Evolutionary conservation across 2,888 invertebrate species (phyloP), one percentile per base, ranked within the genome.

Genomic region (Dolichomitus sp.): DNA sequence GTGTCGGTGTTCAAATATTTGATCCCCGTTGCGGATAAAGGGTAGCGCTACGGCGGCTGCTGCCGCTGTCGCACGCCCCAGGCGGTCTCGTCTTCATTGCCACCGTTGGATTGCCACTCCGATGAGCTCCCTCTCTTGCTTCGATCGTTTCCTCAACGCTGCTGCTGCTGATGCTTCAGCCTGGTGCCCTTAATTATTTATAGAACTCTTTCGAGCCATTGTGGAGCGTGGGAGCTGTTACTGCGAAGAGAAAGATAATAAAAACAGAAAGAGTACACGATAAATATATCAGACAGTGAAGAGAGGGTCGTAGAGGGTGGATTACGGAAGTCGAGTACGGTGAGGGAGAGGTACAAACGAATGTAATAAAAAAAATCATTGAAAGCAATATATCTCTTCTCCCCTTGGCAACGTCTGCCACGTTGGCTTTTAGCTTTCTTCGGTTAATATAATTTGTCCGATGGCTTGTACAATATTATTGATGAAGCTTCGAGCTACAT

Each of bases 21-120:
- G 80, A 66, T 84, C 73, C 80, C 61, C 72, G 76, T 69, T 77
- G 84, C 68, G 82, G 73, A 82, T 80, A 63, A 54, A 73, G 77
- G 80, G 73, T 77, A 65, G 50, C 70, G 77, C 65, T 69, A 57
- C 50, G 82, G 81, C 74, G 66, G 80, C 79, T 76, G 72, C 61
- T 82, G 78, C 75, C 69, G 80, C 83, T 82, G 69, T 77, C 66
- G 80, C 83, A 68, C 66, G 83, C 83, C 76, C 70, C 79, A 30
- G 81, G 77, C 78, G 73, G 75, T 77, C 65, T 85, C 79, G 63
- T 82, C 76, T 78, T 83, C 86, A 84, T 86, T 78, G 79, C 82
- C 76, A 61, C 69, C 40, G 81, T 77, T 69, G 73, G 23, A 77
- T 78, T 69, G 52, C 69, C 73, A 69, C 77, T 48, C 54, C 68